Conservation (phyloP, 2,113 vertebrate species). For the Parus major region DNA sequence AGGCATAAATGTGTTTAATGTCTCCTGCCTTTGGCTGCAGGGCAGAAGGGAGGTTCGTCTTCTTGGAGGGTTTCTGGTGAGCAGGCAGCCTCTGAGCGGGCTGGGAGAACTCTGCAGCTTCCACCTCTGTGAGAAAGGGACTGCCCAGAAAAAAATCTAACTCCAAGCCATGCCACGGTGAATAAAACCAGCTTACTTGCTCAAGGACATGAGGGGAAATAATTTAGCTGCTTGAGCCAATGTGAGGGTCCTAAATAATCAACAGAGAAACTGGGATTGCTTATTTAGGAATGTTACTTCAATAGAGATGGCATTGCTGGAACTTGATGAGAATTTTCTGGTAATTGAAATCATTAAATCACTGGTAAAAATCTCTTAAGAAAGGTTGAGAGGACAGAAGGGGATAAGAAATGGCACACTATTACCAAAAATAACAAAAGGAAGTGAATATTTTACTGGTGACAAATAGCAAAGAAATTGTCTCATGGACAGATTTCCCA, state of each 20-base stretch:
- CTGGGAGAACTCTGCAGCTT: background rate
- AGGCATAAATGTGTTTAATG: background rate
- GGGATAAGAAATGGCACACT: background rate
- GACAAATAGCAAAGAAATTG: background rate
- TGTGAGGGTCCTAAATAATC: background rate
- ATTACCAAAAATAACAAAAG: background rate
- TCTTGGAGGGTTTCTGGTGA: background rate
- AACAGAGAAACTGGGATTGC: background rate
- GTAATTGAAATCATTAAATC: conserved; percentile 9
- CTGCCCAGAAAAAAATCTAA: background rate
- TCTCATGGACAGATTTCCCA: background rate
- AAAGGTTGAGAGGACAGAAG: background rate
- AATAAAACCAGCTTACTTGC: background rate
- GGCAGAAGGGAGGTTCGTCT: background rate
- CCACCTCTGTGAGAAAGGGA: background rate
- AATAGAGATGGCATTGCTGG: background rate
- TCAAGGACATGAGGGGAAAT: background rate
- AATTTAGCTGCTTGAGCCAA: background rate
- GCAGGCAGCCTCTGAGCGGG: accelerated
- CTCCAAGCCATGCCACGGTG: accelerated
- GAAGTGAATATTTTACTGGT: background rate
- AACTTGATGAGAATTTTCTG: background rate
- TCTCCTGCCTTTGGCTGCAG: background rate
- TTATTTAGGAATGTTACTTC: conserved; percentile 1
- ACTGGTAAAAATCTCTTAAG: background rate